Conservation (phyloP, 2,888 invertebrate genomes). For the Spisula subtruncata region DNA sequence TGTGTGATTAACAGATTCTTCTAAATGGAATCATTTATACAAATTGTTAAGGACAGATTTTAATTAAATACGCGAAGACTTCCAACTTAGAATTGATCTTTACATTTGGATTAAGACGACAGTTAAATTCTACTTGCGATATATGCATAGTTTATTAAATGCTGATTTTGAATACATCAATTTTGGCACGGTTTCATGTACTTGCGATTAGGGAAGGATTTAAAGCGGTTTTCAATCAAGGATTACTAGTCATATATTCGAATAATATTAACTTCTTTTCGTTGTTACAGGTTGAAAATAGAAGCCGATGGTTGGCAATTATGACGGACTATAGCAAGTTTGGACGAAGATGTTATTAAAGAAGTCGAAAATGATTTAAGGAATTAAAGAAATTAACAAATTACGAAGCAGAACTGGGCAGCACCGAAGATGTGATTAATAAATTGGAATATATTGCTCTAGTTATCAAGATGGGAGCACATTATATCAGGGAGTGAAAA, state of each 20-base stretch:
- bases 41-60: neutral
- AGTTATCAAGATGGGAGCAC: neutral
- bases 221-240: neutral
- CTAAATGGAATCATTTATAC: neutral
- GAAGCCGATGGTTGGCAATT: neutral
- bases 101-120: neutral
- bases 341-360: neutral
- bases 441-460: neutral
- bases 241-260: neutral
- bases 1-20: neutral
- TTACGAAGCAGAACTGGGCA: neutral
- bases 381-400: too few species aligned
- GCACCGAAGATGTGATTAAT: neutral
- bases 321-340: neutral
- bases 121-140: neutral
- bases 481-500: neutral
- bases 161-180: neutral
- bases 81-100: neutral
- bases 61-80: neutral
- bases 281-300: neutral
- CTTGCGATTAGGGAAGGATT: neutral
- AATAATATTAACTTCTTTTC: neutral
- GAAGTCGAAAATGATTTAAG: neutral
- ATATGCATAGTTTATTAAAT: neutral
- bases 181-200: neutral